phyloP scores from a whole-genome alignment of 2,888 invertebrate genomes.

The Tetranychus truncatus region DNA sequence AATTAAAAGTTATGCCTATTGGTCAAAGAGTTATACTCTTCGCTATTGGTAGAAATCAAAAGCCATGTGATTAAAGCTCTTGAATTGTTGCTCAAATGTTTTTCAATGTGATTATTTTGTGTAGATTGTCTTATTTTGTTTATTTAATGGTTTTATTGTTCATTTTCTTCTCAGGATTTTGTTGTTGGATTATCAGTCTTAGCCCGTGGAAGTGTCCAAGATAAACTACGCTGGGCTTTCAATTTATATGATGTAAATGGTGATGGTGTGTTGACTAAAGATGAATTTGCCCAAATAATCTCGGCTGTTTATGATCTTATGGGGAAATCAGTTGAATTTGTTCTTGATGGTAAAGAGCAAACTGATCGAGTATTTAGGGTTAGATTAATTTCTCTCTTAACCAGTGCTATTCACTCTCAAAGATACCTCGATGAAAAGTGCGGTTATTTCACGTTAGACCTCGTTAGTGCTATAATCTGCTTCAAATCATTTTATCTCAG shows the following conservation, averaged over 20 bases:
- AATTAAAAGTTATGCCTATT: too few relatives aligned
- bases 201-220: conserved; percentile 36
- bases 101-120: neutral
- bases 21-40: too few relatives aligned
- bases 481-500: too few relatives aligned
- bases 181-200: conserved; percentile 38
- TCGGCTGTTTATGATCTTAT: conserved; percentile 35
- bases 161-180: conserved; percentile 33
- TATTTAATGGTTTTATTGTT: neutral
- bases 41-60: too few relatives aligned
- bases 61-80: too few relatives aligned
- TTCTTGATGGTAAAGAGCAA: conserved; percentile 35
- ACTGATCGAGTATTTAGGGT: conserved; percentile 39
- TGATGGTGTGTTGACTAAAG: conserved; percentile 37
- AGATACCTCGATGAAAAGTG: neutral
- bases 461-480: too few relatives aligned
- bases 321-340: conserved; percentile 50
- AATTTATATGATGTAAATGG: conserved; percentile 39
- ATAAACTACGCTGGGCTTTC: conserved; percentile 41
- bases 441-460: neutral
- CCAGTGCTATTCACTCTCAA: neutral
- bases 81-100: too few relatives aligned
- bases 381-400: conserved; percentile 17
- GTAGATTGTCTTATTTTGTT: neutral
- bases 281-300: conserved; percentile 38